Evolutionary conservation across 2,797 vertebrate genomes (phyloP), one percentile per base, ranked within the genome.

Genomic region (Monodelphis domestica): DNA sequence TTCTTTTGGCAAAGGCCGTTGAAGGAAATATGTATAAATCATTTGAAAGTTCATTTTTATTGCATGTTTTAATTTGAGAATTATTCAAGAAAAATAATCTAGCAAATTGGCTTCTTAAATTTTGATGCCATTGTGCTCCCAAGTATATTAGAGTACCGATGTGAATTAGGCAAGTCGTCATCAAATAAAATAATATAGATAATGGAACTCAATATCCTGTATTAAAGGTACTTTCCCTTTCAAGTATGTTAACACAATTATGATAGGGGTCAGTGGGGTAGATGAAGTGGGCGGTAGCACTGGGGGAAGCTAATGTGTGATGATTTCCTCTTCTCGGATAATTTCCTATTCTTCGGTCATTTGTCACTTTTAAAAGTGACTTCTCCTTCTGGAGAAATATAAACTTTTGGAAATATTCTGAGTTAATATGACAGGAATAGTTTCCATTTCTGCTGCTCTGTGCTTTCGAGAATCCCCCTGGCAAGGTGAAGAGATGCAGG

Each of bases 341-440:
- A 95, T 95, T 97, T 94, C 95, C 93, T 91, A 28, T 90, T 91
- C 38, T 84, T 70, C 95, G 94, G 89, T 93, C 5, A 94, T 94
- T 97, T 97, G 95, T 94, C 89, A 96, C 91, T 91, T 84, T 89
- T 96, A 84, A 50, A 84, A 50, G 45, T 84, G 45, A 84, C 84
- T 84, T 84, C 38, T 50, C 21, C 38, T 84, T 26, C 26, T 84
- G 24, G 38, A 84, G 38, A 12, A 84, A 21, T 84, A 45, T 84
- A 84, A 84, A 50, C 38, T 84, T 84, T 84, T 50, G 24, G 70
- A 45, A 84, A 50, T 84, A 84, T 45, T 84, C 21, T 50, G 10
- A 84, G 70, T 45, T 84, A 50, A 50, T 45, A 50, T 38, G 70
- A 78, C 45, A 84, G 3, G 21, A 84, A 26, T 38, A 84, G 9